Conservation (phyloP, 1,140 invertebrate species). For the Nylanderia fulva region DNA sequence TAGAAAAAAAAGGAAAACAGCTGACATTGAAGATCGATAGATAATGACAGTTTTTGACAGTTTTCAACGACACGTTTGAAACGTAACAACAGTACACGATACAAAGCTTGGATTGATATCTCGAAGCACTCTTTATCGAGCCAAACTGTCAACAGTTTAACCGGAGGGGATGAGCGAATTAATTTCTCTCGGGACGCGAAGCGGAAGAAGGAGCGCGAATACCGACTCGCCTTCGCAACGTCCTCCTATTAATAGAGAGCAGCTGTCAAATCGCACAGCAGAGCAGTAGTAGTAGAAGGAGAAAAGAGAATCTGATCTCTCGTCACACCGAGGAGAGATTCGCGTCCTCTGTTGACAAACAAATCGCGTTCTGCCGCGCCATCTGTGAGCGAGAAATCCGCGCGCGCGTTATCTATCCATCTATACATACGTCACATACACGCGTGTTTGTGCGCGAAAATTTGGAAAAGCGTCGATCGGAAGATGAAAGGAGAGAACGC, state of each 20-base stretch:
- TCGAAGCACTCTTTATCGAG: neutral
- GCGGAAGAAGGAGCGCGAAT: neutral
- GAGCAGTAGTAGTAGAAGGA: too few relatives aligned
- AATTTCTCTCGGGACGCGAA: neutral
- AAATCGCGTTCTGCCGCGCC: constrained; percentile 40
- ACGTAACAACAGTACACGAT: too few relatives aligned
- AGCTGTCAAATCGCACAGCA: constrained; percentile 13
- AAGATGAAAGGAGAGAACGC: too few relatives aligned
- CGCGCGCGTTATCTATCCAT: neutral
- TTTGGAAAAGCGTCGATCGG: constrained; percentile 34
- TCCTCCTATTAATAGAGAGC: constrained; percentile 35
- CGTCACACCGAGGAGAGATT: neutral
- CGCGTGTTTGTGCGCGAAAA: constrained; percentile 41
- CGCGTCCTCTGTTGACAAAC: constrained; percentile 61
- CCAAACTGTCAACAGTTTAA: neutral
- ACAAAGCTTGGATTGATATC: too few relatives aligned
- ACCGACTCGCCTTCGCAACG: constrained; percentile 11
- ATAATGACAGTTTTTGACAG: neutral
- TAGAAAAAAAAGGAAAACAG: neutral
- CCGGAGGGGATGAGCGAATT: neutral
- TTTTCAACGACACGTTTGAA: too few relatives aligned
- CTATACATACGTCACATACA: too few relatives aligned
- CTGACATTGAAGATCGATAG: neutral
- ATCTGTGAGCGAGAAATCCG: constrained; percentile 9
- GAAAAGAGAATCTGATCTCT: too few relatives aligned